These are phyloP conservation scores for Pasiphila rectangulata DNA, from an alignment of 2,888 invertebrate species.

Conservation along the genomic window DNA sequence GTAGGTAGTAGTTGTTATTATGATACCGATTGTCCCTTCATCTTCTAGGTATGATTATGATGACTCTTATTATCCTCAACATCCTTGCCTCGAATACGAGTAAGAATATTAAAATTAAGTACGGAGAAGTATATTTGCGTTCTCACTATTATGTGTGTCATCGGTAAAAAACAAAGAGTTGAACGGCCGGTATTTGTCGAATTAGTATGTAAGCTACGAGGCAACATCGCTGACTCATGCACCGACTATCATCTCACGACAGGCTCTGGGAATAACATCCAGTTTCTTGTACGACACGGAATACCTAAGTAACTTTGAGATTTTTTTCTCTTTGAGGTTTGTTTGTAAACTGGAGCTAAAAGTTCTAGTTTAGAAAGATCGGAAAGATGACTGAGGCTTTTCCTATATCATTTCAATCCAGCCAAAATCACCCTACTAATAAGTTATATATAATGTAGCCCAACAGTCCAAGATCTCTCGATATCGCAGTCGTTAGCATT, in stretches of 20 bases:
- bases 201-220: conserved; percentile 51
- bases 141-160: conserved; percentile 33
- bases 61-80: too few relatives aligned
- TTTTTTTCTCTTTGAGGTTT: conserved; percentile 4
- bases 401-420: conserved; percentile 30
- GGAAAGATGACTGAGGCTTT: too few relatives aligned
- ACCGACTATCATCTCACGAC: conserved; percentile 23
- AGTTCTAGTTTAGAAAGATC: too few relatives aligned
- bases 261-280: conserved; percentile 26
- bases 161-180: conserved; percentile 48
- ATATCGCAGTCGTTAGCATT: conserved; percentile 61
- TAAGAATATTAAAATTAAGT: too few relatives aligned
- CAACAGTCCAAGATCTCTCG: conserved; percentile 42
- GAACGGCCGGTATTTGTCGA: conserved; percentile 45
- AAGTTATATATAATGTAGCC: conserved; percentile 44
- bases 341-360: too few relatives aligned
- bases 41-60: too few relatives aligned
- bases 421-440: conserved; percentile 37
- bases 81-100: too few relatives aligned
- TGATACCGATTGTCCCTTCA: too few relatives aligned
- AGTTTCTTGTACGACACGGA: conserved; percentile 21
- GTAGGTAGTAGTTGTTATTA: too few relatives aligned
- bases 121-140: background rate
- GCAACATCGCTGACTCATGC: conserved; percentile 53
- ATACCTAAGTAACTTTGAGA: background rate